These are phyloP conservation scores for Oxyscelio sp. DNA, from an alignment of 2,888 invertebrate genomes.

Conservation along the genomic window DNA sequence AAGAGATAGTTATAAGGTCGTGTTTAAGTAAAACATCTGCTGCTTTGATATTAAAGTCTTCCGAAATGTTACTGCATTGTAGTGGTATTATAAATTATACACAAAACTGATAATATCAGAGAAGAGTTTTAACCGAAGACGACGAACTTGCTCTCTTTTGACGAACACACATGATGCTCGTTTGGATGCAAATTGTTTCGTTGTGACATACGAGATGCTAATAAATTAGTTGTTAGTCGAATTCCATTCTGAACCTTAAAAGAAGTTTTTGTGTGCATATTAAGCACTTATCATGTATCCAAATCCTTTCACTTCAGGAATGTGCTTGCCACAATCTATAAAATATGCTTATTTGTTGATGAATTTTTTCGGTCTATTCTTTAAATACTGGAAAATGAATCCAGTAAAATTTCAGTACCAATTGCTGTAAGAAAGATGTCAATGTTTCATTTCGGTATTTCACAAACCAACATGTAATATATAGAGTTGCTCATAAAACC, in stretches of 20 bases:
- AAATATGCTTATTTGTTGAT: constrained; percentile 36
- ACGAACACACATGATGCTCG: constrained; percentile 77
- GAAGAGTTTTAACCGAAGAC: constrained; percentile 19
- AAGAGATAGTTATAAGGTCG: background rate
- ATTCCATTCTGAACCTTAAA: constrained; percentile 74
- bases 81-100: constrained; percentile 24
- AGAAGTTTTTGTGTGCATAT: constrained; percentile 44
- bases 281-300: constrained; percentile 49
- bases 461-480: too few relatives aligned
- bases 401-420: too few relatives aligned
- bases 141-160: constrained; percentile 57
- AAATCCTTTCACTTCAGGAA: constrained; percentile 17
- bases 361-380: too few relatives aligned
- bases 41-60: constrained; percentile 18
- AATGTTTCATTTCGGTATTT: too few relatives aligned
- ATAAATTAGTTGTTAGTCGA: constrained; percentile 81
- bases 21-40: constrained; percentile 11
- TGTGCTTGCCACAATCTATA: constrained; percentile 18
- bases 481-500: too few relatives aligned
- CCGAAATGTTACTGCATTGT: constrained; percentile 15
- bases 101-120: constrained; percentile 26
- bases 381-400: too few relatives aligned
- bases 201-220: constrained; percentile 79
- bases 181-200: constrained; percentile 85
- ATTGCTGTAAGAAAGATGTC: too few relatives aligned